Percentiles rank a stretch among this genome's conserved stretches.
Conservation (phyloP, 2,888 invertebrate species). For the Patella caerulea region DNA sequence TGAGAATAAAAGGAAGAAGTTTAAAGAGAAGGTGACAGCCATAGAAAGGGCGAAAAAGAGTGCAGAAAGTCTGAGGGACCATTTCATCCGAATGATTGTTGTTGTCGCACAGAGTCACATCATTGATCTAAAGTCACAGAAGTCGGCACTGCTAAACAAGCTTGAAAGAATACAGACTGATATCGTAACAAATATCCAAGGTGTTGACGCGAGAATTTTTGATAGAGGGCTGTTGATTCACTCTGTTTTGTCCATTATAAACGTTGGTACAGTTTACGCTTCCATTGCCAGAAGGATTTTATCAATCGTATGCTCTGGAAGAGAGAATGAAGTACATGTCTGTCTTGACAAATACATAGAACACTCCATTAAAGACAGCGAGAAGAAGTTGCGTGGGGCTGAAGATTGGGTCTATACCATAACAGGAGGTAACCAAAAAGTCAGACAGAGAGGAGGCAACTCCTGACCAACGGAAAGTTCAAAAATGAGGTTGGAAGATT, state of each 20-base stretch:
- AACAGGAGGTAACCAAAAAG: slow-evolving; percentile 1
- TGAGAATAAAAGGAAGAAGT: too few relatives aligned
- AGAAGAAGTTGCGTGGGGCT: neutral
- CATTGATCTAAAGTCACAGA: neutral
- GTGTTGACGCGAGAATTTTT: neutral
- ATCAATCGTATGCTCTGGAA: neutral
- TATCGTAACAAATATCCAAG: neutral
- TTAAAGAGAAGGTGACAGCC: neutral
- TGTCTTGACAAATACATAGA: neutral
- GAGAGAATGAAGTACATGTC: neutral
- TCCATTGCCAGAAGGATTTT: neutral
- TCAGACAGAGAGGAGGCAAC: slow-evolving; percentile 4
- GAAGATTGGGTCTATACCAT: neutral
- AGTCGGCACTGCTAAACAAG: neutral
- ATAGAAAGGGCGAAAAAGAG: slow-evolving; percentile 3
- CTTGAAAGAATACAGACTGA: neutral
- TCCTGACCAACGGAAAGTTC: slow-evolving; percentile 11
- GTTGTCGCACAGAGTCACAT: neutral
- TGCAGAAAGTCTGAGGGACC: slow-evolving; percentile 24
- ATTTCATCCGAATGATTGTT: slow-evolving; percentile 4
- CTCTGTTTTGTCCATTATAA: neutral
- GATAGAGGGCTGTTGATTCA: neutral
- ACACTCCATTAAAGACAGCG: neutral
- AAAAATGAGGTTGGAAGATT: slow-evolving; percentile 16
- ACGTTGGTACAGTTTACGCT: neutral